Base-by-base conservation (phyloP, 2,888 invertebrate genomes). In the Glaucopsyche alexis region DNA sequence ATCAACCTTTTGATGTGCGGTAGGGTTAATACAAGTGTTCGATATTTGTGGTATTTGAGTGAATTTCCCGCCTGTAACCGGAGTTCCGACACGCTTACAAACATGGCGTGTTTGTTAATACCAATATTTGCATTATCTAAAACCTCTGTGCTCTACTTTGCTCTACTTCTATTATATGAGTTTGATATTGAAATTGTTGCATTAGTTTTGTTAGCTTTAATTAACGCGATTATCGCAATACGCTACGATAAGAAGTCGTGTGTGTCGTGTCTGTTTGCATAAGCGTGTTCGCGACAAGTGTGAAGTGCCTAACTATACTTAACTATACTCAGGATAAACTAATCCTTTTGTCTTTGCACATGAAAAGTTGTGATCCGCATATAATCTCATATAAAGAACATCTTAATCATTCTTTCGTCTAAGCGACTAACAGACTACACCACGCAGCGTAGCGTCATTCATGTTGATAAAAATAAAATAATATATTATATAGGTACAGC, bases 81-180 rank as follows among this genome's bases (percentile, higher is more conserved):
- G 67, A 47, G 67, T 19, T 47, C 16, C 29, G 47, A 14, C 16
- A 47, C 67, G 6, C 69, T 47, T 19, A 29, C 69, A 49, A 69
- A 49, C 47, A 69, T 47, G 7, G 3, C 69, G 47, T 69, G 47
- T 49, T 69, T 69, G 47, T 7, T 16, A 16, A 29, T 19, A 47
- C 45, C 69, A 69, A 69, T 69, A 69, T 69, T 69, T 49, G 38
- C 47, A 49, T 69, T 69, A 69, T 47, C 19, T 19, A 49, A 69
- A 69, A 42, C 67, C 16, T 14, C 67, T 6, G 19, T 45, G 67
- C 67, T 67, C 42, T 42, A 47, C 45, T 45, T 67, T 67, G 16
- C 9, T 42, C 8, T 66, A 45, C 11, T 66, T 60, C 52, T 52
- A 4, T 19, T 60, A 4, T 42, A 6, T 7, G 13, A 7, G 60